Base-by-base conservation (phyloP, 1,140 invertebrate genomes). In the Drosophila nigromelanica region DNA sequence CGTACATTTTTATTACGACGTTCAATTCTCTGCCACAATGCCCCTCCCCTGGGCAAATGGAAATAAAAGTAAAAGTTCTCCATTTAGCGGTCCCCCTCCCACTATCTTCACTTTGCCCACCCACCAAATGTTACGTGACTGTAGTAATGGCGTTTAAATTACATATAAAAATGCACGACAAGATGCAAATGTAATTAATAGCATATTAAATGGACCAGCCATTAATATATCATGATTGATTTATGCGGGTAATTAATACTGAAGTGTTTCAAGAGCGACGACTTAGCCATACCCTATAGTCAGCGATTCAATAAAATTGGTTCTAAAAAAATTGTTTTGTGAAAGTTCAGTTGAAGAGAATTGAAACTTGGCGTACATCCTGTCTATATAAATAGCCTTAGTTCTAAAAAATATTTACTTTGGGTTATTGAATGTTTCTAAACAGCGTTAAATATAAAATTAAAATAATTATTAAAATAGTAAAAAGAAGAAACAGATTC, bases 101-200 rank as follows among this genome's bases (percentile, higher is more conserved):
- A 12, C 15, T 2, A 1, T 4, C n/a, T 1, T 35, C 48, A 24
- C 21, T 24, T 24, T 4, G 21, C 3, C 21, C 27, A 6, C 27
- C 27, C 27, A 27, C 5, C 27, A 6, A 5, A 5, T 47, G 12
- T 30, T 43, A 39, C 18, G 54, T 50, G 42, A 30, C 60, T 56
- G 27, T 52, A 18, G 59, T 78, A 74, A 86, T 85, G 73, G 66
- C 73, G 33, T 39, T 68, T 69, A 60, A 78, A 72, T 77, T 80
- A 62, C 58, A 71, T 61, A 62, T 68, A 62, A 72, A 83, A 73
- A 74, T 73, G 60, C 63, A 50, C 56, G 56, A 55, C 61, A 86
- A 80, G 73, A 80, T 80, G 81, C 61, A 86, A 80, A 70, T 66
- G 78, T 86, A 85, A 85, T 85, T 85, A 85, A 86, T 85, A 74